Base-by-base conservation (phyloP, 2,797 vertebrate species). In the Peromyscus nudipes region DNA sequence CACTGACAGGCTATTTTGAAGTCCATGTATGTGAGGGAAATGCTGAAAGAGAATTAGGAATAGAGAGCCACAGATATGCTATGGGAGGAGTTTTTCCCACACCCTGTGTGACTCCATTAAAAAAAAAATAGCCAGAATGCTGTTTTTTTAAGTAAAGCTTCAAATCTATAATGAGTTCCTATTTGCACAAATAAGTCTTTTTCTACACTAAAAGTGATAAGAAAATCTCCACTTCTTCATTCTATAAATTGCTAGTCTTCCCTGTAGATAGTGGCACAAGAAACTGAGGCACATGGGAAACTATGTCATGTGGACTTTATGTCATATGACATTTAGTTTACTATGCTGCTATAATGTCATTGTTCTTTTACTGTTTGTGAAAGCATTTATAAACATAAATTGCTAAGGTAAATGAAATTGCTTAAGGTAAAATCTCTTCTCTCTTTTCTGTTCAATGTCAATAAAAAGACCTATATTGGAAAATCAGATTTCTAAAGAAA, bases 1-100 rank as follows among this genome's bases (percentile, higher is more conserved):
- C 31, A 14, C 16, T 90, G 40, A 40, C 0, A 6, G 0, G 3
- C 9, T 9, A 21, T 77, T 1, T 29, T 89, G 27, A 49, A 65
- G 11, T 1, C 23, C 11, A 16, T 6, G 0, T 13, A 11, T 49
- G 12, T 62, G 9, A 84, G 71, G 19, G 52, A 55, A 37, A 73
- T 6, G 0, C 31, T 13, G 37, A 76, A 52, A 93, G 40, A 85
- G 4, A 91, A 7, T 0, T 3, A 60, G 21, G 34, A 34, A 16
- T 12, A 40, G 4, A 64, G 9, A 55, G 10, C 1, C 3, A 9
- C 14, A 25, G 19, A 0, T 12, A 5, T 0, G 0, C 16, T 57
- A 2, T 12, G 29, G 23, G 0, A 60, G 19, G 25, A 40, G 0
- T 43, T 87, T 69, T 1, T 3, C 4, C 0, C 4, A 55, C 0